Conservation (phyloP, 2,888 invertebrate species). For the Amphimallon solstitiale region DNA sequence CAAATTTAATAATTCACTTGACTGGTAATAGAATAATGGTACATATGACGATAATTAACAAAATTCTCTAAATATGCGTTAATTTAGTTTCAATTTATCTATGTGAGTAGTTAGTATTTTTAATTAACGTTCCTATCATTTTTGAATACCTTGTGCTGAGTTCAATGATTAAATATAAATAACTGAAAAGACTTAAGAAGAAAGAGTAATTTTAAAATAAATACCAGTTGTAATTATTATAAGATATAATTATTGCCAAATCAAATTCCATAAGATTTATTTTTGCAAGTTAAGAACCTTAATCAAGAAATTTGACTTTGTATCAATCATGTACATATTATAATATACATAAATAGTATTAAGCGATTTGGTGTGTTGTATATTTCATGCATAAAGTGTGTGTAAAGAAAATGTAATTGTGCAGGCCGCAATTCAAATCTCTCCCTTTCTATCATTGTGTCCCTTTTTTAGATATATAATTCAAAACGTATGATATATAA, state of each 20-base stretch:
- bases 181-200: too few relatives aligned
- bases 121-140: too few relatives aligned
- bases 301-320: constrained; percentile 4
- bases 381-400: background rate
- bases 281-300: constrained; percentile 6
- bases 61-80: too few relatives aligned
- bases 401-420: constrained; percentile 9
- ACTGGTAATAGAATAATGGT: too few relatives aligned
- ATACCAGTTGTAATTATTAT: background rate
- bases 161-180: too few relatives aligned
- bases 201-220: too few relatives aligned
- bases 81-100: too few relatives aligned
- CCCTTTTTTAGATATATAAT: background rate
- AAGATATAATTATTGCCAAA: constrained; percentile 6
- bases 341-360: constrained; percentile 1
- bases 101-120: too few relatives aligned
- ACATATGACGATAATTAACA: too few relatives aligned
- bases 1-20: too few relatives aligned
- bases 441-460: background rate
- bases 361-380: background rate
- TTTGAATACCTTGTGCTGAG: too few relatives aligned
- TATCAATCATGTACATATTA: background rate
- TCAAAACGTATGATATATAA: constrained; percentile 6
- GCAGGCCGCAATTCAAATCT: constrained; percentile 23
- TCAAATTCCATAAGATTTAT: constrained; percentile 3